Percentiles rank a stretch among this genome's conserved stretches.
These are phyloP conservation scores for Panopea generosa DNA, from an alignment of 2,888 invertebrate genomes.

Conservation along the genomic window DNA sequence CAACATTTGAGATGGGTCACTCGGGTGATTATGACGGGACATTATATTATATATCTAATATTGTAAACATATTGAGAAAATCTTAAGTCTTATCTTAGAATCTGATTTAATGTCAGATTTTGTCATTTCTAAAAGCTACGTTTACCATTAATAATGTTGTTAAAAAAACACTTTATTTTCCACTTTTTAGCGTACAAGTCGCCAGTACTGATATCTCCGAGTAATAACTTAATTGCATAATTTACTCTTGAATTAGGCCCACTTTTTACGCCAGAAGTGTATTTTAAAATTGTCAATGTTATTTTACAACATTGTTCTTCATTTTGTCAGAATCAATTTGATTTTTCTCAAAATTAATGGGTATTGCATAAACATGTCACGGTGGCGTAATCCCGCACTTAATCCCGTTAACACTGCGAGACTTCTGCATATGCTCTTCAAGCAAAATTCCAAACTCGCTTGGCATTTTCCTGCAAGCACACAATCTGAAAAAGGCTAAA, in stretches of 20 bases:
- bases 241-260: slow-evolving; percentile 13
- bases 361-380: slow-evolving; percentile 75
- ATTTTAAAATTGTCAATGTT: slow-evolving; percentile 50
- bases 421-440: slow-evolving; percentile 41
- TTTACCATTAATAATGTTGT: too few relatives aligned
- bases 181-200: too few relatives aligned
- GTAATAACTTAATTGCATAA: too few relatives aligned
- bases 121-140: too few relatives aligned
- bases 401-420: slow-evolving; percentile 55
- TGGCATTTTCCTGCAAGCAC: slow-evolving; percentile 30
- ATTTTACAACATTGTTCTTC: slow-evolving; percentile 53
- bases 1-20: too few relatives aligned
- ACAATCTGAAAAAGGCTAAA: slow-evolving; percentile 49
- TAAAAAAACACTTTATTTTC: too few relatives aligned
- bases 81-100: too few relatives aligned
- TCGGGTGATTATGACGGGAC: too few relatives aligned
- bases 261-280: slow-evolving; percentile 30
- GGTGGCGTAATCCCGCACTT: slow-evolving; percentile 67
- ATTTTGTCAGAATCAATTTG: slow-evolving; percentile 62
- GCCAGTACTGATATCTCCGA: too few relatives aligned
- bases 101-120: too few relatives aligned
- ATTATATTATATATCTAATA: too few relatives aligned
- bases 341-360: slow-evolving; percentile 58
- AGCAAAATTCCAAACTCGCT: slow-evolving; percentile 54
- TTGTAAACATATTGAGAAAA: too few relatives aligned